Base-by-base conservation (phyloP, 2,888 invertebrate species). In the Leptinotarsa rubiginosa region DNA sequence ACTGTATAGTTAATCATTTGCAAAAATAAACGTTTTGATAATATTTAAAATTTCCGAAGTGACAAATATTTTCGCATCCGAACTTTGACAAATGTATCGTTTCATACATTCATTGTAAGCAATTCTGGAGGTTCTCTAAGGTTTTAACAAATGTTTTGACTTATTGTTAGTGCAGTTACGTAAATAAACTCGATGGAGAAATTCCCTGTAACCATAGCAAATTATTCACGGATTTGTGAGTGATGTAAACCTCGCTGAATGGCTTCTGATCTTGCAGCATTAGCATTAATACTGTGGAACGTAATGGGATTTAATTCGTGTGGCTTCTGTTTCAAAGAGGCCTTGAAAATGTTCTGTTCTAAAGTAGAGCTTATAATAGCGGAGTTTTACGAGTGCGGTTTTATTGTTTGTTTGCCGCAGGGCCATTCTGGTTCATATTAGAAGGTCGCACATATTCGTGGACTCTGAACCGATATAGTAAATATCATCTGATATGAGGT, bases 221-320 rank as follows among this genome's bases (percentile, higher is more conserved):
- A 66, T 70, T 70, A 73, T 65, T 31, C 41, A 10, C 41, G 62
- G 62, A 62, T 62, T 62, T 16, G 41, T 62, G 10, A 62, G 52
- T 50, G 69, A 62, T 65, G 70, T 70, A 65, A 65, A 69, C 62
- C 31, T 2, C 62, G 50, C 50, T 77, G 68, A 76, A 79, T 70
- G 76, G 75, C 66, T 73, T 73, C 72, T 62, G 62, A 62, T 62
- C 62, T 41, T n/a, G 31, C 41, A 31, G 41, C 69, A 74, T 75
- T 77, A 76, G 69, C n/a, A n/a, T n/a, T n/a, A n/a, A n/a, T n/a
- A n/a, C n/a, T 71, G 72, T 72, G 25, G 71, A 54, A 70, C 64
- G 65, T 77, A 79, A 79, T 74, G 65, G 75, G 77, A 77, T 79
- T 75, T 70, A 54, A 66, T 74, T 78, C 71, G 66, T 79, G 74